These are phyloP conservation scores for Elysia chlorotica DNA, from an alignment of 1,140 invertebrate species.

Conservation along the genomic window DNA sequence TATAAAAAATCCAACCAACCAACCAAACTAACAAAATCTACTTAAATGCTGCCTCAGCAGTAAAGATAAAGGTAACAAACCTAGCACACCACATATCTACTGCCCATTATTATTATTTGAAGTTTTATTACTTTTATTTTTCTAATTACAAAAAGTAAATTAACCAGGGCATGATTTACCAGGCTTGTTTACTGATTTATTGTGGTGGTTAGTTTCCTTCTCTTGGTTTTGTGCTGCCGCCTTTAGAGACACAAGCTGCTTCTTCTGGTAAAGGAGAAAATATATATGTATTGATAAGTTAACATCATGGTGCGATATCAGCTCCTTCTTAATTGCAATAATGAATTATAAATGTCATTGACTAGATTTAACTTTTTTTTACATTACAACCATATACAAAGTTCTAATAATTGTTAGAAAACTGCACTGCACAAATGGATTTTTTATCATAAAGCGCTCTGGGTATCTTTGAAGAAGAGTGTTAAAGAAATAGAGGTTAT, in stretches of 20 bases:
- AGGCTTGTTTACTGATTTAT: slow-evolving; percentile 9
- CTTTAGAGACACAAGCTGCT: slow-evolving; percentile 10
- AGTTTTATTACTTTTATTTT: no score
- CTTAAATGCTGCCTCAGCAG: no score
- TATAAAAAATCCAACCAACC: no score
- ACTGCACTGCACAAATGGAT: background rate
- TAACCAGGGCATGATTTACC: slow-evolving; percentile 4
- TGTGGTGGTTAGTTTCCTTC: slow-evolving; percentile 6
- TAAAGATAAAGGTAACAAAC: no score
- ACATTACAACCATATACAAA: background rate
- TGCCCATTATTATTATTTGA: no score
- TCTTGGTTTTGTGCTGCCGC: slow-evolving; percentile 11
- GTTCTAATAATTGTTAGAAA: background rate
- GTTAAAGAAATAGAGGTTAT: background rate
- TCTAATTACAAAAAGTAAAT: no score
- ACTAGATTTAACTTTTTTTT: background rate
- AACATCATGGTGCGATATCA: no score
- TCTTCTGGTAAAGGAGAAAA: slow-evolving; percentile 10
- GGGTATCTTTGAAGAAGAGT: background rate
- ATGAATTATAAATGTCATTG: background rate
- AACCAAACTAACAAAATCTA: no score
- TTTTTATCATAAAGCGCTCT: background rate
- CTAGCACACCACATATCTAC: no score
- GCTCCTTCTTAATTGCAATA: background rate
- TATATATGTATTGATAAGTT: background rate